Evolutionary conservation across 2,888 invertebrate species (phyloP).

Genomic region (Aromia moschata): DNA sequence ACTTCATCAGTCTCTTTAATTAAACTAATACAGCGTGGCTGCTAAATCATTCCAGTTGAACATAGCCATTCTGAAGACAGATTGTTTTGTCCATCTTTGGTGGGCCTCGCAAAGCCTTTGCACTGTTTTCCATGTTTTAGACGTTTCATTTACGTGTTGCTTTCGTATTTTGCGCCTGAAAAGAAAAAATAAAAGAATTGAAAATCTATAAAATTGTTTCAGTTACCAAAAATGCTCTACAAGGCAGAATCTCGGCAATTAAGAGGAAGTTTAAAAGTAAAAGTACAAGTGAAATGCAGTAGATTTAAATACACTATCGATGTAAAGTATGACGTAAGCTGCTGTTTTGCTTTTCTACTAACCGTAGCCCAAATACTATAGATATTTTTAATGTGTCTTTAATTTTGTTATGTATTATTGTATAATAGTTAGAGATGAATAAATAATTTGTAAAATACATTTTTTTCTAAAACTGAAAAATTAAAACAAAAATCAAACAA

Average conservation of each 20-base stretch:
- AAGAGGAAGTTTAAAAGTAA: slow-evolving; percentile 40
- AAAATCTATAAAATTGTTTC: slow-evolving; percentile 40
- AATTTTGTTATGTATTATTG: neutral
- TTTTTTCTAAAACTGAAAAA: no score
- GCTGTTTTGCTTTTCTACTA: slow-evolving; percentile 20
- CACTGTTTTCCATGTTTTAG: neutral
- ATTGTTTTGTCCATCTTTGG: slow-evolving; percentile 28
- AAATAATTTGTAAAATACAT: neutral
- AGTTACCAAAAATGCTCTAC: slow-evolving; percentile 42
- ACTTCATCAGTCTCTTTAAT: neutral
- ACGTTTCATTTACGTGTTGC: neutral
- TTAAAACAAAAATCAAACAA: no score
- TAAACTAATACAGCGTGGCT: slow-evolving; percentile 7
- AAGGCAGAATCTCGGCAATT: slow-evolving; percentile 37
- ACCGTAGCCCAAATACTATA: slow-evolving; percentile 3
- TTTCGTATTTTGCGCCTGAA: neutral
- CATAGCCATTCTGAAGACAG: slow-evolving; percentile 30
- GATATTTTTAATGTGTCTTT: neutral
- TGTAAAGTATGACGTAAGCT: slow-evolving; percentile 17
- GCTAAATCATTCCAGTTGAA: slow-evolving; percentile 12
- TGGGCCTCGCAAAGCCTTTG: neutral
- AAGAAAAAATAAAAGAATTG: slow-evolving; percentile 3
- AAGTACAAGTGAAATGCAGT: slow-evolving; percentile 23
- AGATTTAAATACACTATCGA: slow-evolving; percentile 14
- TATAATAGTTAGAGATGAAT: neutral